Evolutionary conservation across 1,140 invertebrate genomes (phyloP).

Genomic region (Drosophila baimaii): DNA sequence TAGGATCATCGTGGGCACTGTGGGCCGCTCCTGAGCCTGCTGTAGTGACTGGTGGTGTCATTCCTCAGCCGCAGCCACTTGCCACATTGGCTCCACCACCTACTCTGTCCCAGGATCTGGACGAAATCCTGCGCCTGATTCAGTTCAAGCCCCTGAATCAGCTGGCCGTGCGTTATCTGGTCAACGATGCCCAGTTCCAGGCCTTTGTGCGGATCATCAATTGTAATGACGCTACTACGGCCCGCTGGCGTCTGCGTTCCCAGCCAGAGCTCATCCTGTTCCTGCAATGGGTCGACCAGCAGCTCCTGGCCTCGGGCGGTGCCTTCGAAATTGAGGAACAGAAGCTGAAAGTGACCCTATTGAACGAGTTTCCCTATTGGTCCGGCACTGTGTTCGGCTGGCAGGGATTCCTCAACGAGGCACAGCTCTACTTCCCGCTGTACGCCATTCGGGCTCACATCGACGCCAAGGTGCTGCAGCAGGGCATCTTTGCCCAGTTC

Average conservation of each 20-base stretch:
- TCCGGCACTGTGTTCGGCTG: slow-evolving; percentile 68
- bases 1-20: slow-evolving; percentile 10
- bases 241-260: slow-evolving; percentile 62
- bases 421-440: slow-evolving; percentile 64
- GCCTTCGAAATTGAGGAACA: slow-evolving; percentile 64
- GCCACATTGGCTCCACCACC: slow-evolving; percentile 42
- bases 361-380: slow-evolving; percentile 72
- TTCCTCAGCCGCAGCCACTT: background rate
- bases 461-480: slow-evolving; percentile 58
- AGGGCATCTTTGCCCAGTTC: slow-evolving; percentile 71
- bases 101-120: slow-evolving; percentile 65
- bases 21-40: slow-evolving; percentile 12
- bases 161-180: slow-evolving; percentile 65
- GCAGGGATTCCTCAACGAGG: slow-evolving; percentile 76
- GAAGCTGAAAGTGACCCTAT: slow-evolving; percentile 52
- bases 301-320: slow-evolving; percentile 58
- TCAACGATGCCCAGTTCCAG: slow-evolving; percentile 79
- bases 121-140: slow-evolving; percentile 60
- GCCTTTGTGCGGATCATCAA: slow-evolving; percentile 70
- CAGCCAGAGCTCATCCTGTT: slow-evolving; percentile 73
- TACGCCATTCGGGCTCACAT: slow-evolving; percentile 62
- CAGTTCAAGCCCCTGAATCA: slow-evolving; percentile 68
- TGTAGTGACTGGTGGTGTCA: background rate
- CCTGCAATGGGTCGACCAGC: slow-evolving; percentile 65
- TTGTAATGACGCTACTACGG: slow-evolving; percentile 57